Evolutionary conservation across 2,888 invertebrate genomes (phyloP).

Genomic region (Heteropelma amictum): DNA sequence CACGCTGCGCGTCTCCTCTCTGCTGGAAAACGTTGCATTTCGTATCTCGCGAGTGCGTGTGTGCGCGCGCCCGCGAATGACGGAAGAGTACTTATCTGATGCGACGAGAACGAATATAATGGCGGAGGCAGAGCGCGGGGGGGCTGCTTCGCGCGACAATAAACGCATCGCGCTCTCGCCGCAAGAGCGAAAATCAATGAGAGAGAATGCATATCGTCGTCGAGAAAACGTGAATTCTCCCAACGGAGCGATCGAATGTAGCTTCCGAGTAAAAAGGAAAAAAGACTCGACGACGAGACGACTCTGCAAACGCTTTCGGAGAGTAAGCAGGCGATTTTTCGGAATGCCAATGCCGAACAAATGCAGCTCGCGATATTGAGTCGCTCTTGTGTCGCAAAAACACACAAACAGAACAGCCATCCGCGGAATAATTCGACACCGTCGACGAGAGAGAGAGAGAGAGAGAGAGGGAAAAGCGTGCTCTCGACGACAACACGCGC

Average conservation of each 20-base stretch:
- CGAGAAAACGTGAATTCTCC: no score
- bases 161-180: not conserved
- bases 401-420: slow-evolving; percentile 50
- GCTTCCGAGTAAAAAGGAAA: no score
- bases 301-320: no score
- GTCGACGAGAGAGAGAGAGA: not conserved
- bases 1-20: slow-evolving; percentile 11
- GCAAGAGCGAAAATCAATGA: not conserved
- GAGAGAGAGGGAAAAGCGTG: not conserved
- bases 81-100: slow-evolving; percentile 41
- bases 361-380: not conserved
- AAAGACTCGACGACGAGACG: no score
- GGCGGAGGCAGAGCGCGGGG: slow-evolving; percentile 1
- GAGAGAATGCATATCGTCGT: no score
- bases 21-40: slow-evolving; percentile 15
- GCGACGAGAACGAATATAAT: slow-evolving; percentile 38
- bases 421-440: not conserved
- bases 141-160: slow-evolving; percentile 4
- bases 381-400: slow-evolving; percentile 59
- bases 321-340: slow-evolving; percentile 65
- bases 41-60: not conserved
- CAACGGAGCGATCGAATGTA: no score
- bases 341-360: slow-evolving; percentile 70
- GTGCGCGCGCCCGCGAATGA: not conserved
- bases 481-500: not conserved